Evolutionary conservation across 2,797 vertebrate genomes (phyloP).

Genomic region (Brotula barbata): DNA sequence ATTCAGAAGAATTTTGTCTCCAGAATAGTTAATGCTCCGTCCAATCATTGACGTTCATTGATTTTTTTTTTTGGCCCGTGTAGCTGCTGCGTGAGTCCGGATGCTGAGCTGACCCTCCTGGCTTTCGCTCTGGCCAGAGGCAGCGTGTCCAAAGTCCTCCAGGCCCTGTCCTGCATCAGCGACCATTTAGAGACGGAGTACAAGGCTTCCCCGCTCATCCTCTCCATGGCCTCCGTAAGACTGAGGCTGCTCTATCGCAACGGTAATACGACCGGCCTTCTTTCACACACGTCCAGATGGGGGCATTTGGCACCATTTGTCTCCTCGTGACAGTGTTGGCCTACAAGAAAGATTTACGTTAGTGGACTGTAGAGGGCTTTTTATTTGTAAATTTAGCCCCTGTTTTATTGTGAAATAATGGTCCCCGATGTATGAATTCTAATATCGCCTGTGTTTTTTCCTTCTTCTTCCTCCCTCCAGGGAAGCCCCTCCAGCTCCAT

Average conservation of each 20-base stretch:
- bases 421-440: not conserved
- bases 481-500: conserved; percentile 87
- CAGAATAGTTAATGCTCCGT: too few relatives aligned
- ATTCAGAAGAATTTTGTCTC: too few relatives aligned
- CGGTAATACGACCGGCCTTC: conserved; percentile 73
- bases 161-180: conserved; percentile 87
- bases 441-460: too few relatives aligned
- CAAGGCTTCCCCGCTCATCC: conserved; percentile 87
- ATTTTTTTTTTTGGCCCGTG: conserved; percentile 10
- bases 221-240: conserved; percentile 90
- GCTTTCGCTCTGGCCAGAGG: conserved; percentile 95
- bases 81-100: conserved; percentile 90
- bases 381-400: not conserved
- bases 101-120: conserved; percentile 91
- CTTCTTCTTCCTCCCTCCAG: conserved; percentile 68
- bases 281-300: conserved; percentile 4
- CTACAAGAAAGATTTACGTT: conserved; percentile 18
- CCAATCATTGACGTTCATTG: too few relatives aligned
- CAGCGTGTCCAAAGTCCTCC: conserved; percentile 91
- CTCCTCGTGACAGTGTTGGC: conserved; percentile 24
- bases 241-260: conserved; percentile 92
- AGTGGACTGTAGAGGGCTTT: conserved; percentile 18
- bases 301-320: conserved; percentile 20
- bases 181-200: conserved; percentile 86
- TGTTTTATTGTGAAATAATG: not conserved